A percentile compares a stretch with the other conserved stretches of the same genome.
These are phyloP conservation scores for Zygaena filipendulae DNA, from an alignment of 2,888 invertebrate genomes.

Conservation along the genomic window DNA sequence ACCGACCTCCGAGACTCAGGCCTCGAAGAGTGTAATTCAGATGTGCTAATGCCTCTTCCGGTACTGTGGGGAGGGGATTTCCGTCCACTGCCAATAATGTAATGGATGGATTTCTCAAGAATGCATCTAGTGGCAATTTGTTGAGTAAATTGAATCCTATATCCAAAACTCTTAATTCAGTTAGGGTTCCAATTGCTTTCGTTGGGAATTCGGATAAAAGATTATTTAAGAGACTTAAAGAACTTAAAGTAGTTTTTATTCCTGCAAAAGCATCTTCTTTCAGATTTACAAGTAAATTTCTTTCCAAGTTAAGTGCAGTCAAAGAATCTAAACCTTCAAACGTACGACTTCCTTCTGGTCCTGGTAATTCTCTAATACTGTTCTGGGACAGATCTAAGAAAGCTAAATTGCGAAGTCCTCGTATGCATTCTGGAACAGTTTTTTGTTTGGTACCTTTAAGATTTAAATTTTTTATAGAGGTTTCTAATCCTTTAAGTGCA, in stretches of 20 bases:
- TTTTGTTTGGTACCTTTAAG: constrained; percentile 88
- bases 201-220: constrained; percentile 88
- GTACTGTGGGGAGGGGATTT: constrained; percentile 87
- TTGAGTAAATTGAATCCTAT: constrained; percentile 92
- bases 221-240: constrained; percentile 89
- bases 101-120: constrained; percentile 83
- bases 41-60: constrained; percentile 80
- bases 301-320: constrained; percentile 88
- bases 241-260: constrained; percentile 84
- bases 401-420: constrained; percentile 81
- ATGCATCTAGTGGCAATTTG: constrained; percentile 82
- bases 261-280: constrained; percentile 82
- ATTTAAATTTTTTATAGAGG: constrained; percentile 86
- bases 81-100: constrained; percentile 91
- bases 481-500: constrained; percentile 83
- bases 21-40: constrained; percentile 87
- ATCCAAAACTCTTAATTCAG: constrained; percentile 87
- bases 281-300: constrained; percentile 85
- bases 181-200: constrained; percentile 79
- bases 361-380: constrained; percentile 83
- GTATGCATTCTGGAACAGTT: constrained; percentile 80
- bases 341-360: constrained; percentile 71
- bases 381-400: constrained; percentile 93
- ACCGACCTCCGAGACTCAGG: constrained; percentile 87
- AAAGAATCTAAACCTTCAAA: constrained; percentile 84